A percentile compares a stretch with the other conserved stretches of the same genome.
Conservation (phyloP, 2,888 invertebrate species). For the Apamea epomidion region DNA sequence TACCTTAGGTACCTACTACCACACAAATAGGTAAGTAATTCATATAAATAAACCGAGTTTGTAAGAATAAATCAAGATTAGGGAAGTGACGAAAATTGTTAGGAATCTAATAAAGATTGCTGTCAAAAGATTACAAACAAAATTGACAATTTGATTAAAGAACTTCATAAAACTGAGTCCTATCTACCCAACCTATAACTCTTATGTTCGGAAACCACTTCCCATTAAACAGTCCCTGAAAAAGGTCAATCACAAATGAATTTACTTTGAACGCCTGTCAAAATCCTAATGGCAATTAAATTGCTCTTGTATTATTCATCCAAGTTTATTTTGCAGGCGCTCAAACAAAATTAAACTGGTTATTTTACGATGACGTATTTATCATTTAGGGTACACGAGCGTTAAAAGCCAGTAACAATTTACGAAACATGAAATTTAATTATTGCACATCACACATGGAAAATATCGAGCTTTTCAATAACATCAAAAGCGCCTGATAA, state of each 20-base stretch:
- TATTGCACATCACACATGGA: constrained; percentile 13
- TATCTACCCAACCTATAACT: constrained; percentile 41
- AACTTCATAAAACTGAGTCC: constrained; percentile 29
- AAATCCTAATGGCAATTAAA: constrained; percentile 44
- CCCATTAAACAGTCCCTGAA: neutral
- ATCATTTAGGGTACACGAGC: neutral
- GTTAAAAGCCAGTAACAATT: constrained; percentile 8
- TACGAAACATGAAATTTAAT: constrained; percentile 33
- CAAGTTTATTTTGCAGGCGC: constrained; percentile 23
- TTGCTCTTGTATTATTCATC: constrained; percentile 1
- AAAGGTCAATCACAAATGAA: constrained; percentile 35
- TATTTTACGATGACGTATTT: constrained; percentile 12
- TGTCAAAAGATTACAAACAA: constrained; percentile 1
- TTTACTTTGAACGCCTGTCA: constrained; percentile 36
- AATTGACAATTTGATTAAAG: constrained; percentile 43
- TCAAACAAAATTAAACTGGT: constrained; percentile 18
- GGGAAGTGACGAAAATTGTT: neutral
- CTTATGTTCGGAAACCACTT: constrained; percentile 30
- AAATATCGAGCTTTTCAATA: constrained; percentile 26
- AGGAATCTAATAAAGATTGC: constrained; percentile 30
- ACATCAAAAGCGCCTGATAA: constrained; percentile 48
- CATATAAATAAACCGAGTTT: neutral
- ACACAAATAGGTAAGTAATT: neutral
- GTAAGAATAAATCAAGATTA: neutral
- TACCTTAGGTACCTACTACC: neutral